These are phyloP conservation scores for Geophilus truncorum DNA, from an alignment of 2,888 invertebrate species.

Conservation along the genomic window DNA sequence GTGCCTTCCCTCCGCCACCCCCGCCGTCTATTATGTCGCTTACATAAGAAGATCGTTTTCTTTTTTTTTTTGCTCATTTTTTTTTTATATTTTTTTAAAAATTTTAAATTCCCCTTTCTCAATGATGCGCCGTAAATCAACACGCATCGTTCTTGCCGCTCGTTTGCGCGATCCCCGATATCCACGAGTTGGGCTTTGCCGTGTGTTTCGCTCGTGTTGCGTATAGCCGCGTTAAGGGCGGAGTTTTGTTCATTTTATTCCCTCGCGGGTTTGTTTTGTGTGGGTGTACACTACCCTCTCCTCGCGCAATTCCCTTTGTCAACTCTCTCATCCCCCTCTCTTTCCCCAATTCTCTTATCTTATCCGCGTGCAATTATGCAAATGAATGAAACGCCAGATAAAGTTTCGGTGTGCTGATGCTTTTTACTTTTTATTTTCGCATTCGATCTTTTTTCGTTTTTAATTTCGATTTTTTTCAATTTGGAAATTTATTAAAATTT, in stretches of 20 bases:
- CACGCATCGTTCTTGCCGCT: background rate
- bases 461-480: conserved; percentile 36
- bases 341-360: conserved; percentile 1
- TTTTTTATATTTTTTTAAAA: conserved; percentile 31
- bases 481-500: too few relatives aligned
- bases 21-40: background rate
- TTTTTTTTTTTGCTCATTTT: conserved; percentile 40
- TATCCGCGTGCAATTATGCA: background rate
- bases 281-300: background rate
- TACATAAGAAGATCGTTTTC: background rate
- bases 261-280: background rate
- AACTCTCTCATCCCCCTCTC: background rate
- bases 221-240: background rate
- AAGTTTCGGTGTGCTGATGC: background rate
- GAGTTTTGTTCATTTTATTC: background rate
- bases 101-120: background rate
- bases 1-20: background rate
- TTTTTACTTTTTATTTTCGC: conserved; percentile 16
- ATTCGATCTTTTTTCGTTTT: background rate
- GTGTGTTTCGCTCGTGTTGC: background rate
- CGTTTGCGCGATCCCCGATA: background rate
- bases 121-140: background rate
- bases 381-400: background rate
- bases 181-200: background rate
- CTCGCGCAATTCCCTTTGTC: background rate